Evolutionary conservation across 1,140 invertebrate genomes (phyloP).

Genomic region (Drosophila jambulina): DNA sequence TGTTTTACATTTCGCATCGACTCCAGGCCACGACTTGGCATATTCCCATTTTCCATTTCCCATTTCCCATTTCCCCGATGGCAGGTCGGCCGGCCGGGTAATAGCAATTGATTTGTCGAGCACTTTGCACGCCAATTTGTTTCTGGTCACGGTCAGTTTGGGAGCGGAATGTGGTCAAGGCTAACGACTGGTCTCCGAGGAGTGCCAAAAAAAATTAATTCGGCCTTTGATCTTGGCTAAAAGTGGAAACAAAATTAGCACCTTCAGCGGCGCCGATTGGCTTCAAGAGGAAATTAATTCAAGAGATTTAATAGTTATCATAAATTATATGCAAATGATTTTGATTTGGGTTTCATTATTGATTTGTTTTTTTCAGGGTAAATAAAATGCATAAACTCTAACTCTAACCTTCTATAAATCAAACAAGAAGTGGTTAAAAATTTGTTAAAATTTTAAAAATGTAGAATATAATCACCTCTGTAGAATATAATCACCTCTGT

Average conservation of each 20-base stretch:
- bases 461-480: no score
- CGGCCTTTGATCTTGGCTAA: slow-evolving; percentile 30
- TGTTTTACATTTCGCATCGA: slow-evolving; percentile 66
- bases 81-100: slow-evolving; percentile 52
- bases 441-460: background rate
- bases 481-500: no score
- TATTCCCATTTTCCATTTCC: slow-evolving; percentile 1
- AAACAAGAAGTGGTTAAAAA: background rate
- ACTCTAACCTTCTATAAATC: no score
- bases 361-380: background rate
- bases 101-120: slow-evolving; percentile 77
- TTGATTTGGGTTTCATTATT: background rate
- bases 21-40: slow-evolving; percentile 5
- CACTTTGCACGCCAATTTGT: slow-evolving; percentile 74
- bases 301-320: background rate
- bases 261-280: slow-evolving; percentile 7
- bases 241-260: slow-evolving; percentile 32
- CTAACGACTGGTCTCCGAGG: background rate
- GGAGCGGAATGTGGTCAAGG: slow-evolving; percentile 52
- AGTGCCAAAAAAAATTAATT: background rate
- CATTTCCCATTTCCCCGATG: slow-evolving; percentile 14
- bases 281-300: background rate
- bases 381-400: background rate
- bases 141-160: slow-evolving; percentile 71
- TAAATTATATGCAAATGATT: no score